Evolutionary conservation across 2,797 vertebrate genomes (phyloP).

Genomic region (Apogon hyalosoma): DNA sequence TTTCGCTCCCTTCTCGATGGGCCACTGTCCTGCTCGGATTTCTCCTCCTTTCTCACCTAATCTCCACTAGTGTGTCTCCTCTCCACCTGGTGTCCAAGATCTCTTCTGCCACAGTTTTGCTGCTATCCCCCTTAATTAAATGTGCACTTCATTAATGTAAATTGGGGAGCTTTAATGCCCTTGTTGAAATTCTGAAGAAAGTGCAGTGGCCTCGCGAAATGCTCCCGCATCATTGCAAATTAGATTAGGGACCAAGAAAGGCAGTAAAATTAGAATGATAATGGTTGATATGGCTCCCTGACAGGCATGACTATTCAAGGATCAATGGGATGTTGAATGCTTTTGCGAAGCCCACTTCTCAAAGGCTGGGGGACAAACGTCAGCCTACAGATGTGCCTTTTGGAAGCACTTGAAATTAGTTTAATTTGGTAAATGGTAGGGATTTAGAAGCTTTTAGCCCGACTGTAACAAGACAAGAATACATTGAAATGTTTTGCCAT

Average conservation of each 20-base stretch:
- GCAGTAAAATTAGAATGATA: conserved; percentile 99
- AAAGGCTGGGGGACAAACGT: conserved; percentile 90
- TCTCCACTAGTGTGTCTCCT: not conserved
- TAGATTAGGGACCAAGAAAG: conserved; percentile 99
- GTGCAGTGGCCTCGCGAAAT: conserved; percentile 95
- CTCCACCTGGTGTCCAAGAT: conserved; percentile 46
- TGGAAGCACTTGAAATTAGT: conserved; percentile 99
- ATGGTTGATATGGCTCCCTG: conserved; percentile 99
- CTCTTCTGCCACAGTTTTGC: conserved; percentile 85
- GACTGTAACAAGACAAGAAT: conserved; percentile 94
- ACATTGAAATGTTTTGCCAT: conserved; percentile 93
- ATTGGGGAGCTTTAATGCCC: conserved; percentile 98
- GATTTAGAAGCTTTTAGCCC: conserved; percentile 96
- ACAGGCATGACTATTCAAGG: conserved; percentile 99
- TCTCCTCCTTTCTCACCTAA: conserved; percentile 10
- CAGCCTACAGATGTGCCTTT: conserved; percentile 98
- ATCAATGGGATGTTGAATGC: conserved; percentile 96
- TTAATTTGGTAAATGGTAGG: conserved; percentile 99
- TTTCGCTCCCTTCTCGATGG: not conserved
- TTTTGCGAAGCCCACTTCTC: conserved; percentile 89
- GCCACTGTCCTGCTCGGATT: not conserved
- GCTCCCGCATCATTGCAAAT: conserved; percentile 99
- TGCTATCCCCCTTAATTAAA: conserved; percentile 93
- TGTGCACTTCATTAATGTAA: conserved; percentile 99
- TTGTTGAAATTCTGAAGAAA: conserved; percentile 99